Percentiles rank a stretch among this genome's conserved stretches.
Evolutionary conservation across 2,888 invertebrate genomes (phyloP).

Genomic region (Chirona hameri): DNA sequence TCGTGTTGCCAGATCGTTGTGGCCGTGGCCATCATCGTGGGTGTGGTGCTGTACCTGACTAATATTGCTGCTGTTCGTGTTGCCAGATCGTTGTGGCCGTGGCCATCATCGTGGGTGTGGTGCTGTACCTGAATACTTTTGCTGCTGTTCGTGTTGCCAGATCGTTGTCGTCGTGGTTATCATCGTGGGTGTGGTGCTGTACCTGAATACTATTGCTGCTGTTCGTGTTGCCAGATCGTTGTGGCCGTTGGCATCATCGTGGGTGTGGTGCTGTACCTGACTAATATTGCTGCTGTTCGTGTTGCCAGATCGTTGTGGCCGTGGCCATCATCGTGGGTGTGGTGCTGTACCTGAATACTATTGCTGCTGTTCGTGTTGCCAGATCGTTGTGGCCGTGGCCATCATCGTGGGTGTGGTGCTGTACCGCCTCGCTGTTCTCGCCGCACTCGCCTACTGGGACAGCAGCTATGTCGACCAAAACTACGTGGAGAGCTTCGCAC

Average conservation of each 20-base stretch:
- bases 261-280: conserved; percentile 80
- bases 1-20: too few species aligned
- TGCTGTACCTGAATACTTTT: too few species aligned
- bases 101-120: too few species aligned
- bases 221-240: conserved; percentile 31
- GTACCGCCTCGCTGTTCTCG: conserved; percentile 80
- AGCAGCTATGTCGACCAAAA: conserved; percentile 59
- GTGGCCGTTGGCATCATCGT: conserved; percentile 82
- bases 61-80: too few species aligned
- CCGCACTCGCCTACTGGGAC: conserved; percentile 62
- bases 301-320: conserved; percentile 53
- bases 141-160: too few species aligned
- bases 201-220: too few species aligned
- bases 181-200: too few species aligned
- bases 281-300: neutral
- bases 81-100: too few species aligned
- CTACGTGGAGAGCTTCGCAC: conserved; percentile 68
- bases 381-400: conserved; percentile 63
- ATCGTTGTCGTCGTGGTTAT: too few species aligned
- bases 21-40: too few species aligned
- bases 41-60: too few species aligned
- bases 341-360: too few species aligned
- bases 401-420: conserved; percentile 88
- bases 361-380: neutral
- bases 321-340: conserved; percentile 69